Evolutionary conservation across 2,888 invertebrate species (phyloP).

Genomic region (Phragmatobia fuliginosa): DNA sequence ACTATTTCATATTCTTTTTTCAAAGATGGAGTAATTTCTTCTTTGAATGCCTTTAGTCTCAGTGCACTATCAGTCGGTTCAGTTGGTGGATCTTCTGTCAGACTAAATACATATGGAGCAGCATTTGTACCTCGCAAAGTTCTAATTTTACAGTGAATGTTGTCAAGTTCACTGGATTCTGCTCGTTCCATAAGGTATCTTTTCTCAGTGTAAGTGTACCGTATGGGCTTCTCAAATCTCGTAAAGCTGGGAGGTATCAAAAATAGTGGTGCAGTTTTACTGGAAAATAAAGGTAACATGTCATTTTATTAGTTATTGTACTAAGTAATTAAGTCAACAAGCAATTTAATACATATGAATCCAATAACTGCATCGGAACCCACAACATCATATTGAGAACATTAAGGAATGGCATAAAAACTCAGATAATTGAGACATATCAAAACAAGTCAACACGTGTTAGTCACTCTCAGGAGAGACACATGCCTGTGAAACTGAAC

Average conservation of each 20-base stretch:
- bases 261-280: constrained; percentile 86
- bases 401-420: too few relatives aligned
- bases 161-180: constrained; percentile 65
- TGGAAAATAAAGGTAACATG: constrained; percentile 35
- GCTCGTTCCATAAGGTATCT: constrained; percentile 53
- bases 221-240: constrained; percentile 89
- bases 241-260: constrained; percentile 93
- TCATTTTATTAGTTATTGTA: neutral
- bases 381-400: too few relatives aligned
- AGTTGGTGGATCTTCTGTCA: constrained; percentile 87
- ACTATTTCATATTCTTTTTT: constrained; percentile 77
- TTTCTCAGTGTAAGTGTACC: constrained; percentile 74
- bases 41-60: constrained; percentile 83
- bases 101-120: constrained; percentile 88
- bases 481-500: too few relatives aligned
- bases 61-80: constrained; percentile 87
- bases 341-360: too few relatives aligned
- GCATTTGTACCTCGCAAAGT: constrained; percentile 78
- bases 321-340: too few relatives aligned
- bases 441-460: too few relatives aligned
- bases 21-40: constrained; percentile 72
- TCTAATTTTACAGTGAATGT: constrained; percentile 67
- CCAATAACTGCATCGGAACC: too few relatives aligned
- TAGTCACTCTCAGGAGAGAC: too few relatives aligned
- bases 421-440: too few relatives aligned